Percentiles rank a stretch among this genome's conserved stretches.
Conservation (phyloP, 2,888 invertebrate species). For the Noctua janthina region DNA sequence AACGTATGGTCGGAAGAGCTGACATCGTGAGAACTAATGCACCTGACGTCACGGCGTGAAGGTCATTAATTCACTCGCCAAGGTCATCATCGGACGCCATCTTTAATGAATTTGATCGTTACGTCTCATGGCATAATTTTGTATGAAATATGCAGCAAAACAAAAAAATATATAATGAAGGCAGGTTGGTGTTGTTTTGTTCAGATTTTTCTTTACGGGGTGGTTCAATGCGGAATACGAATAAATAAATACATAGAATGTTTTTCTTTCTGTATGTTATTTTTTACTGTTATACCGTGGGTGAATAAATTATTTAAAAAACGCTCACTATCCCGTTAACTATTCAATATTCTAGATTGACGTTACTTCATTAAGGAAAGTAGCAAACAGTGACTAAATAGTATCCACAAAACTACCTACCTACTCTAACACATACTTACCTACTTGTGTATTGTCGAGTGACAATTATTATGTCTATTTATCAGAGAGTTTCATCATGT, state of each 20-base stretch:
- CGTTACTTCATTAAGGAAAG: background rate
- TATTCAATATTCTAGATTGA: slow-evolving; percentile 9
- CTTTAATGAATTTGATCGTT: slow-evolving; percentile 29
- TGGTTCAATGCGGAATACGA: background rate
- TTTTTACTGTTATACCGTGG: background rate
- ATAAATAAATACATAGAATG: background rate
- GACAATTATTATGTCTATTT: slow-evolving; percentile 30
- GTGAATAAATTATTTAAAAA: slow-evolving; percentile 7
- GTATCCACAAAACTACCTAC: background rate
- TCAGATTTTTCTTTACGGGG: background rate
- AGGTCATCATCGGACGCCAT: slow-evolving; percentile 38
- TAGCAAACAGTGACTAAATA: background rate
- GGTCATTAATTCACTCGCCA: slow-evolving; percentile 47
- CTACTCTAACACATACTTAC: slow-evolving; percentile 13
- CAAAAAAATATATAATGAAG: background rate
- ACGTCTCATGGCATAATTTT: slow-evolving; percentile 36
- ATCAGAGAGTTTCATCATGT: slow-evolving; percentile 44
- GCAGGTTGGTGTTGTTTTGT: background rate
- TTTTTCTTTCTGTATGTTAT: slow-evolving; percentile 4
- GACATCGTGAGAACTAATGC: slow-evolving; percentile 43
- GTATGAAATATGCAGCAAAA: background rate
- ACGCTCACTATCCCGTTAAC: background rate
- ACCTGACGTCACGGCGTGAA: slow-evolving; percentile 43
- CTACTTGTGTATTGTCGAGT: slow-evolving; percentile 19
- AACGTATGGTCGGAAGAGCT: slow-evolving; percentile 33